Conservation (phyloP, 92 coral and sea anemone species). For the Heliopora coerulea region DNA sequence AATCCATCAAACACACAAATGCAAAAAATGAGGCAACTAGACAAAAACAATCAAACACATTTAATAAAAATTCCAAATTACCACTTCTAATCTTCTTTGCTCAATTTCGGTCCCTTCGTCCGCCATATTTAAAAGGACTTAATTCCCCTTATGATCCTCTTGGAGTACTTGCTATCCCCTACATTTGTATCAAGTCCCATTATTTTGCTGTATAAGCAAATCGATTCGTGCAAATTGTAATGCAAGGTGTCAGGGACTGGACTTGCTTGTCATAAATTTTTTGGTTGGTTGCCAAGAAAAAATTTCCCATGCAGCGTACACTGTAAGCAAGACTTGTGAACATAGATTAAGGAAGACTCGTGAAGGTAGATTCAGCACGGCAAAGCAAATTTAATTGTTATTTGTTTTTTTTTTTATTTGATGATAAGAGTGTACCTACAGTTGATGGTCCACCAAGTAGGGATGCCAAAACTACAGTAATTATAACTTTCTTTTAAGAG, state of each 20-base stretch:
- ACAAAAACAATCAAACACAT: background rate
- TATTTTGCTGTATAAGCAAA: too few species aligned
- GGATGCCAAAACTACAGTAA: too few species aligned
- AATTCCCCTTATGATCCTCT: background rate
- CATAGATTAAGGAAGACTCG: too few species aligned
- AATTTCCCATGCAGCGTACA: background rate
- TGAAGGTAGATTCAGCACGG: background rate
- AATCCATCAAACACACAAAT: too few species aligned
- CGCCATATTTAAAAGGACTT: conserved; percentile 65
- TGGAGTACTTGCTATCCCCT: background rate
- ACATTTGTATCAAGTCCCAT: background rate
- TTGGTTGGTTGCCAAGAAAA: background rate
- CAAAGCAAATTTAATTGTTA: background rate
- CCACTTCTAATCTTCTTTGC: conserved; percentile 74
- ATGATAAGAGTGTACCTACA: too few species aligned
- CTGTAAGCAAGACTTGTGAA: too few species aligned
- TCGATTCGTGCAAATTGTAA: too few species aligned
- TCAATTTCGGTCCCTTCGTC: conserved; percentile 48
- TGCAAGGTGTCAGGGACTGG: background rate
- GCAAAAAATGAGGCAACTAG: too few species aligned
- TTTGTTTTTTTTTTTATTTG: background rate
- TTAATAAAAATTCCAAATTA: conserved; percentile 37
- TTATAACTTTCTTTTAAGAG: too few species aligned
- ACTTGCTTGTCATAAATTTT: background rate
- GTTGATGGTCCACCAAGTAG: too few species aligned